Percentiles rank a stretch among this genome's conserved stretches.
These are phyloP conservation scores for Busseola fusca DNA, from an alignment of 2,888 invertebrate species.

Conservation along the genomic window DNA sequence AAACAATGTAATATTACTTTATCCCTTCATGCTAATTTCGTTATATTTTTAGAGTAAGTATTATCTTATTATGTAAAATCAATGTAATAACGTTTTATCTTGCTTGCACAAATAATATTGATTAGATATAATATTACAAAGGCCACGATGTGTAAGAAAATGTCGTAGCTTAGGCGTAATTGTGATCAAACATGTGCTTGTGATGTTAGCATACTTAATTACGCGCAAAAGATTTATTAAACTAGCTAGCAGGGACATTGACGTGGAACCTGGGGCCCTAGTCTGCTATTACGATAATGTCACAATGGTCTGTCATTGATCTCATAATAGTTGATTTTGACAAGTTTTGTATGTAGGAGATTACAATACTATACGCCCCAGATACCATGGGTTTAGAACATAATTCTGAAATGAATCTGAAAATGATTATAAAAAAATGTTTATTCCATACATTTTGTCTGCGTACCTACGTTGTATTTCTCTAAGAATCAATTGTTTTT, in stretches of 20 bases:
- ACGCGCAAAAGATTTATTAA: background rate
- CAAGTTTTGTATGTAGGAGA: no score
- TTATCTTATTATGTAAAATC: constrained; percentile 33
- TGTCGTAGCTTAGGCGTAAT: background rate
- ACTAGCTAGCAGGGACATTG: background rate
- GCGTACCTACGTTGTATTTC: background rate
- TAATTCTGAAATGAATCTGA: background rate
- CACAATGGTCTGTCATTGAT: no score
- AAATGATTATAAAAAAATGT: background rate
- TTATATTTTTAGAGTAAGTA: constrained; percentile 14
- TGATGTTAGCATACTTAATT: background rate
- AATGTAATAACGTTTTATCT: constrained; percentile 33
- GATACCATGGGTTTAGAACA: background rate
- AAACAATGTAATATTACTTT: constrained; percentile 13
- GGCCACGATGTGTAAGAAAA: constrained; percentile 22
- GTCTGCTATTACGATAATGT: no score
- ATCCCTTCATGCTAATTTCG: constrained; percentile 25
- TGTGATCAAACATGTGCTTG: constrained; percentile 7
- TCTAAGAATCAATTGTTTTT: background rate
- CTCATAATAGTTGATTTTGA: no score
- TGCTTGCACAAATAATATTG: constrained; percentile 11
- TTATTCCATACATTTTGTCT: background rate
- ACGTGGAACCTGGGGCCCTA: background rate
- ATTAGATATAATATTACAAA: constrained; percentile 39
- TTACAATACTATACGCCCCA: no score